Evolutionary conservation across 1,140 invertebrate species (phyloP).

Genomic region (Neotoxoptera formosana): DNA sequence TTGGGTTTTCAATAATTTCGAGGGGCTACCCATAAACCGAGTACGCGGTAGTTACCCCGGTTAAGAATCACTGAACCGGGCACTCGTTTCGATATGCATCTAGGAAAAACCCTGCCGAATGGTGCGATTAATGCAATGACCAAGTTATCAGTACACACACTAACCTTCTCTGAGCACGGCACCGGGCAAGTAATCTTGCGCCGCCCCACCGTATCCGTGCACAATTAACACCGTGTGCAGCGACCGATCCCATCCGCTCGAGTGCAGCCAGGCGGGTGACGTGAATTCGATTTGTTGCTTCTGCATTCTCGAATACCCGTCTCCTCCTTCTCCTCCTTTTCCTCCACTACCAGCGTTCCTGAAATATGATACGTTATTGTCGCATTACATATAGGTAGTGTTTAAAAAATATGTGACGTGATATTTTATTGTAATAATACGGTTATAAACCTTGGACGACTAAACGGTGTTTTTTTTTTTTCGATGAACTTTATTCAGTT

Average conservation of each 20-base stretch:
- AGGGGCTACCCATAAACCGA: no score
- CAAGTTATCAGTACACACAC: not conserved
- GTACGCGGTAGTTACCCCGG: no score
- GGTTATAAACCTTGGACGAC: not conserved
- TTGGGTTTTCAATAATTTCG: no score
- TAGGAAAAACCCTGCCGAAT: not conserved
- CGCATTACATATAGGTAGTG: not conserved
- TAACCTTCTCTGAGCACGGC: slow-evolving; percentile 62
- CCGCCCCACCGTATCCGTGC: slow-evolving; percentile 76
- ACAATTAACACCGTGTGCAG: slow-evolving; percentile 74
- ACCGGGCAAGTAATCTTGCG: slow-evolving; percentile 61
- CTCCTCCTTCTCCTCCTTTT: not conserved
- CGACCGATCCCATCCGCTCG: slow-evolving; percentile 70
- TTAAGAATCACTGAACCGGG: not conserved
- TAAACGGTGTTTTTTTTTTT: not conserved
- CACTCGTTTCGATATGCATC: not conserved
- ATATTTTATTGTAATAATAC: not conserved
- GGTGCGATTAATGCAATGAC: not conserved
- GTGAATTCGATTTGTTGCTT: slow-evolving; percentile 63
- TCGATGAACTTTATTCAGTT: no score
- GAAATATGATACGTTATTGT: not conserved
- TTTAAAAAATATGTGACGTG: not conserved
- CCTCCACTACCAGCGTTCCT: not conserved
- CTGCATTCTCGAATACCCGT: not conserved
- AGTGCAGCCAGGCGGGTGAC: slow-evolving; percentile 73